Base-by-base conservation (phyloP, 2,797 vertebrate species). In the Gymnothorax javanicus region DNA sequence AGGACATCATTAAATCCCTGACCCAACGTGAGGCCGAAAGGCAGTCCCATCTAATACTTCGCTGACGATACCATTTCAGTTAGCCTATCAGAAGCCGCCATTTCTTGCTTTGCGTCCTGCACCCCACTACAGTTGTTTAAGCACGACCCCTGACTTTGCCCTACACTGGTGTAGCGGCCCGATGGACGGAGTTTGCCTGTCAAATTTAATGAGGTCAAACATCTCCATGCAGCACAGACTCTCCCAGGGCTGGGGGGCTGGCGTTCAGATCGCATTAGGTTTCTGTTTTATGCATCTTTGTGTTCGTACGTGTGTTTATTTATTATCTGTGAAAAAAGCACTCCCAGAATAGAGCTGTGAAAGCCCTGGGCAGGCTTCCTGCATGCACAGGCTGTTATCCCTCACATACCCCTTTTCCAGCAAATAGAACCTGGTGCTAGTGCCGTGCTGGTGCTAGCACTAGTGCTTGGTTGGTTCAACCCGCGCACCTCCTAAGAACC, bases 181-280 rank as follows among this genome's bases (percentile, higher is more conserved):
- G 57, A 27, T 52, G 43, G 15, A 20, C 13, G 12, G 73, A 52
- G 15, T 17, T 15, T 8, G 59, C 17, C 59, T 85, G 60, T 87
- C 62, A 43, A 20, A 64, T 82, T 50, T 75, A 87, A 88, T 85
- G 84, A 88, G 87, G 87, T 82, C 84, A 25, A 25, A 58, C 33
- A 33, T 88, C 73, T 56, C 77, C 27, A 25, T 20, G 15, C 75
- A 75, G 85, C 75, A 27, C 85, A 43, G 13, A 3, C 71, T 43
- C 73, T 82, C 60, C 79, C 58, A 57, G 52, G 62, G 79, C 60
- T 57, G 81, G 33, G 52, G 25, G 43, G 60, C 75, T 84, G 82
- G 82, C 67, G 84, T 84, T 84, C 84, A 87, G 82, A 84, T 73
- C 81, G 17, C 81, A 27, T 88, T 88, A 33, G 69, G 83, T 82